Percentiles rank a stretch among this genome's conserved stretches.
phyloP scores from a whole-genome alignment of 2,797 vertebrate genomes.

The Eptatretus atami region DNA sequence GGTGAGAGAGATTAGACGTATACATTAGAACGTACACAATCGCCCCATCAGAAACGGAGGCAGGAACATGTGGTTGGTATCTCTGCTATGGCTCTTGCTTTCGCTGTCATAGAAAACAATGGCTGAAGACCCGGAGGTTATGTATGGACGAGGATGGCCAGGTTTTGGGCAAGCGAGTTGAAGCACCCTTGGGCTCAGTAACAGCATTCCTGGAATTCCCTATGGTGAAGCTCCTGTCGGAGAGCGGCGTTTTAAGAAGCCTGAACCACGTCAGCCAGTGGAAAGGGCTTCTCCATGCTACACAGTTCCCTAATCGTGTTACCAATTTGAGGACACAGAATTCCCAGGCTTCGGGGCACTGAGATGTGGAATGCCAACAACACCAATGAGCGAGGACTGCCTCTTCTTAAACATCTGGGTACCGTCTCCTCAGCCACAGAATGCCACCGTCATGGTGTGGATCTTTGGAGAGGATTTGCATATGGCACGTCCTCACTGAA shows the following conservation, averaged over 20 bases:
- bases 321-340: slow-evolving; percentile 34
- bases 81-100: slow-evolving; percentile 7
- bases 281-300: slow-evolving; percentile 24
- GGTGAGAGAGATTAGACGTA: no score
- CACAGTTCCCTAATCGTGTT: slow-evolving; percentile 33
- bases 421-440: slow-evolving; percentile 25
- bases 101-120: slow-evolving; percentile 9
- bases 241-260: slow-evolving; percentile 29
- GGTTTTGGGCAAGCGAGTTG: slow-evolving; percentile 23
- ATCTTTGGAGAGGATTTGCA: slow-evolving; percentile 65
- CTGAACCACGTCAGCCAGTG: slow-evolving; percentile 30
- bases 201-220: slow-evolving; percentile 41
- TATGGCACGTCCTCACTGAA: slow-evolving; percentile 52
- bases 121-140: slow-evolving; percentile 17
- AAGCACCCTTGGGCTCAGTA: slow-evolving; percentile 21
- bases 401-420: slow-evolving; percentile 64
- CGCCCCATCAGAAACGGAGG: no score
- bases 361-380: slow-evolving; percentile 91
- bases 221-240: slow-evolving; percentile 42
- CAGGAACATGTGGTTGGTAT: slow-evolving; percentile 9
- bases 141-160: slow-evolving; percentile 22
- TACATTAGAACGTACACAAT: no score
- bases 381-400: slow-evolving; percentile 51
- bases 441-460: slow-evolving; percentile 53
- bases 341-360: slow-evolving; percentile 38